Evolutionary conservation across 2,797 vertebrate species (phyloP).

Genomic region (Dipus sagitta): DNA sequence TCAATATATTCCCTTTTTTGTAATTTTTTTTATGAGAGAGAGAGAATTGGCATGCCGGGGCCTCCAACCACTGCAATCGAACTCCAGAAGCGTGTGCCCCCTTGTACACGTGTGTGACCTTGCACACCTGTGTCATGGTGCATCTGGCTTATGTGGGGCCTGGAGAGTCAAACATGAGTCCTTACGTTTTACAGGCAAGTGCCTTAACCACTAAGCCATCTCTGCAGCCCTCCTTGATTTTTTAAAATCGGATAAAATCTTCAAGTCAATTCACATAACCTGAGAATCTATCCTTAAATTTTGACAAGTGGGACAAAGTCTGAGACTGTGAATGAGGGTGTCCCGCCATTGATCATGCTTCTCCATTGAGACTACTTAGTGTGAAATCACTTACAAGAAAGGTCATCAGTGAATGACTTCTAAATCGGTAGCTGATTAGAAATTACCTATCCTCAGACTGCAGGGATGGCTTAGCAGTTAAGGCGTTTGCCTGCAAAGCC

Average conservation of each 20-base stretch:
- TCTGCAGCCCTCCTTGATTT: not conserved
- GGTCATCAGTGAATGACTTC: not conserved
- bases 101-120: too few relatives aligned
- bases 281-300: conserved; percentile 19
- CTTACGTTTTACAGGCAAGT: too few relatives aligned
- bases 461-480: too few relatives aligned
- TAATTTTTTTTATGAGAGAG: too few relatives aligned
- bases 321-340: not conserved
- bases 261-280: not conserved
- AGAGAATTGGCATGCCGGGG: too few relatives aligned
- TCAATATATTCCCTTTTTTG: not conserved
- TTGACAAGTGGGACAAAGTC: not conserved
- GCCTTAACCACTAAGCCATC: too few relatives aligned
- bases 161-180: too few relatives aligned
- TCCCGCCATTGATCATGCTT: not conserved
- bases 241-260: not conserved
- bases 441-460: not conserved
- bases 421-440: not conserved
- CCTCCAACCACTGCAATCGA: too few relatives aligned
- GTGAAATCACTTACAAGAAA: conserved; percentile 40
- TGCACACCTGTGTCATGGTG: too few relatives aligned
- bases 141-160: too few relatives aligned
- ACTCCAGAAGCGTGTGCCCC: too few relatives aligned
- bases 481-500: too few relatives aligned
- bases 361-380: not conserved